Evolutionary conservation across 2,888 invertebrate species (phyloP).

Genomic region (Patella caerulea): DNA sequence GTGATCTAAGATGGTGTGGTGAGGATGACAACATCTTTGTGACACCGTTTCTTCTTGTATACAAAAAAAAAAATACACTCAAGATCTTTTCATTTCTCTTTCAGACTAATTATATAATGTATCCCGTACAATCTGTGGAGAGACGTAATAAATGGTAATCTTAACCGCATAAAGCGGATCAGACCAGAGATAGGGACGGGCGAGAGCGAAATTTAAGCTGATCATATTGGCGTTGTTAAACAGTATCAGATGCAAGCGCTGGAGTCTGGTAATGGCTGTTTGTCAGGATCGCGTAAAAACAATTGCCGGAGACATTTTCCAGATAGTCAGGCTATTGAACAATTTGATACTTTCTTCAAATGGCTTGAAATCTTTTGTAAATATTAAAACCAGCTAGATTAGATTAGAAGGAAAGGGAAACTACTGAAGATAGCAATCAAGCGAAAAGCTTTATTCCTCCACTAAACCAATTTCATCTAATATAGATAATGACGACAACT

Average conservation of each 20-base stretch:
- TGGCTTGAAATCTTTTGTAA: slow-evolving; percentile 11
- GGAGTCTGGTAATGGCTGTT: slow-evolving; percentile 7
- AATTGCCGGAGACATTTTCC: slow-evolving; percentile 6
- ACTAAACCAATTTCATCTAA: slow-evolving; percentile 13
- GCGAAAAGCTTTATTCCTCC: slow-evolving; percentile 1
- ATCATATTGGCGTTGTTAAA: background rate
- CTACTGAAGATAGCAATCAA: background rate
- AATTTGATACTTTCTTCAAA: slow-evolving; percentile 10
- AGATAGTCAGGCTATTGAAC: background rate
- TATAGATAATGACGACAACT: slow-evolving; percentile 3
- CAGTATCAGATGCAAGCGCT: background rate
- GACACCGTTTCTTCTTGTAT: too few relatives aligned
- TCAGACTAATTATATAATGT: background rate
- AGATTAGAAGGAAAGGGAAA: slow-evolving; percentile 3
- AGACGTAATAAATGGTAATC: slow-evolving; percentile 1
- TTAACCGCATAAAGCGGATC: slow-evolving; percentile 9
- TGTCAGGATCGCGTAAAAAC: slow-evolving; percentile 10
- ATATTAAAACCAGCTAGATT: slow-evolving; percentile 1
- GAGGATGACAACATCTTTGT: too few relatives aligned
- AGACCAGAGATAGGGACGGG: background rate
- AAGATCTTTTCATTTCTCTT: too few relatives aligned
- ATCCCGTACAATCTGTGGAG: background rate
- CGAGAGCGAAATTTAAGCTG: background rate
- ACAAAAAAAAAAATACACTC: too few relatives aligned
- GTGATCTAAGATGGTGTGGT: too few relatives aligned